Evolutionary conservation across 2,888 invertebrate species (phyloP), one percentile per base, ranked within the genome.

Genomic region (Drosophila mimetica): DNA sequence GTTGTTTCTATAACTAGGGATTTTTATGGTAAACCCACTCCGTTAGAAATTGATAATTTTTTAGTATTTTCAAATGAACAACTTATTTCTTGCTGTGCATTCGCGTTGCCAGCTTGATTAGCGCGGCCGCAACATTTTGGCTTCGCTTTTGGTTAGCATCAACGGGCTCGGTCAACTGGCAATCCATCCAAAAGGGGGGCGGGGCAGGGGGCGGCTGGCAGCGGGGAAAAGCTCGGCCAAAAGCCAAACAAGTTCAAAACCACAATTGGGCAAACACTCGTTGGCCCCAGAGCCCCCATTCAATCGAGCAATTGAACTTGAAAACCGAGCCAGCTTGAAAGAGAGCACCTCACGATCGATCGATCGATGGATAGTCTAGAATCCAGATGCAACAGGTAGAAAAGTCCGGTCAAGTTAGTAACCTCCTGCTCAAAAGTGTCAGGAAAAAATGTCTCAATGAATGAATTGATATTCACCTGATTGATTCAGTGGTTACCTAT

Each of bases 211-310:
- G 44, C 9, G 22, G 11, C 16, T 16, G 9, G 4, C 9, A 37
- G 36, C 22, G 44, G 44, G 44, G 11, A 28, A 44, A 44, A 25
- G 44, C 51, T 61, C 59, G 70, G 61, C 76, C 74, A 77, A 79
- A 76, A 79, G 74, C 75, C 74, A 75, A 87, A 87, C 89, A 88
- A 88, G 79, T 86, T 82, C 74, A 77, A 81, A 88, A 80, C 89
- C 89, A 74, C 88, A 88, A 89, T 88, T 89, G 87, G 89, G 83
- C 83, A 89, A 88, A 79, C 64, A 63, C 63, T 58, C 37, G 37
- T 30, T 85, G 76, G 53, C 53, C 42, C 42, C 53, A 25, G 47
- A 85, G 86, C 77, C 64, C 55, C 14, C 46, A 55, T 42, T 59
- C 50, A 44, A 36, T 25, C 79, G 76, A 61, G 51, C 66, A 52